A percentile compares a stretch with the other conserved stretches of the same genome.
Evolutionary conservation across 1,140 invertebrate genomes (phyloP).

Genomic region (Diorhabda carinulata): DNA sequence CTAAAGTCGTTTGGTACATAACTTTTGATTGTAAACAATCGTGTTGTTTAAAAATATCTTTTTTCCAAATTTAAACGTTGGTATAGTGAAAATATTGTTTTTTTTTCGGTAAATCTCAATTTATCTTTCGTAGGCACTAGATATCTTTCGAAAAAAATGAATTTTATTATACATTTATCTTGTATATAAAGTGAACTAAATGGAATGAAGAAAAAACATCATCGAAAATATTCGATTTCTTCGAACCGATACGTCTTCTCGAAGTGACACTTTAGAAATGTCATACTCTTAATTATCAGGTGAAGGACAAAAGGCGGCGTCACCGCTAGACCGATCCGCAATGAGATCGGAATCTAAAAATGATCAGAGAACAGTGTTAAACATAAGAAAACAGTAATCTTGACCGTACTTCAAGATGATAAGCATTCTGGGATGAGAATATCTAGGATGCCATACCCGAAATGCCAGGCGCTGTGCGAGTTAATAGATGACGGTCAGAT

Average conservation of each 20-base stretch:
- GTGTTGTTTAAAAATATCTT: too few species aligned
- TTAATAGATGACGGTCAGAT: slow-evolving; percentile 20
- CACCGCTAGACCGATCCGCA: slow-evolving; percentile 1
- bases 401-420: slow-evolving; percentile 17
- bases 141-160: too few species aligned
- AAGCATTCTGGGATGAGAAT: slow-evolving; percentile 19
- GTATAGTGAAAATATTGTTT: too few species aligned
- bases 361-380: slow-evolving; percentile 22
- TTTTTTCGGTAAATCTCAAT: too few species aligned
- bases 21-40: too few species aligned
- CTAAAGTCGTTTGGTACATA: too few species aligned
- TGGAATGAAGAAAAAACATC: neutral
- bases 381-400: slow-evolving; percentile 21
- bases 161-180: too few species aligned
- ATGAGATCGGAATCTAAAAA: slow-evolving; percentile 21
- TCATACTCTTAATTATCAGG: slow-evolving; percentile 24
- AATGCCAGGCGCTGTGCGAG: slow-evolving; percentile 14
- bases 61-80: too few species aligned
- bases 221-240: slow-evolving; percentile 5
- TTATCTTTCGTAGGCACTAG: too few species aligned
- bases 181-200: too few species aligned
- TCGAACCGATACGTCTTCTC: slow-evolving; percentile 14
- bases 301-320: slow-evolving; percentile 13
- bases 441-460: slow-evolving; percentile 19
- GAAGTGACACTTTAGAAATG: slow-evolving; percentile 19